These are phyloP conservation scores for Sesia bembeciformis DNA, from an alignment of 2,888 invertebrate genomes.

Conservation along the genomic window DNA sequence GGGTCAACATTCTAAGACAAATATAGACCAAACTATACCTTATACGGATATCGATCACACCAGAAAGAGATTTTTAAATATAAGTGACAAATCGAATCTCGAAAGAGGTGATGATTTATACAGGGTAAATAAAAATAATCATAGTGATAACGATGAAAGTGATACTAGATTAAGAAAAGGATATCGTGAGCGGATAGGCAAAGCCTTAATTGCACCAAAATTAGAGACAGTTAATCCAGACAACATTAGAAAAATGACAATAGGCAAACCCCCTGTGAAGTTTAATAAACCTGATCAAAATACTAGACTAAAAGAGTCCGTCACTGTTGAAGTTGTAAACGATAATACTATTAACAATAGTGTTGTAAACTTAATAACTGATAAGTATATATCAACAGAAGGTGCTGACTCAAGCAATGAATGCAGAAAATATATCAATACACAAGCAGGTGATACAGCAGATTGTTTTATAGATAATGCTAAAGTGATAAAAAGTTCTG, in stretches of 20 bases:
- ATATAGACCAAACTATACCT: too few species aligned
- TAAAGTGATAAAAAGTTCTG: too few species aligned
- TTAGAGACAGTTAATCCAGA: conserved; percentile 31
- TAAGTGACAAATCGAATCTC: neutral
- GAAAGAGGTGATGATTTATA: conserved; percentile 1
- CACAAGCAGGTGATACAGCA: too few species aligned
- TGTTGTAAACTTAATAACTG: too few species aligned
- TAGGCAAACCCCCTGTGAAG: conserved; percentile 21
- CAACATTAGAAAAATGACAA: conserved; percentile 44
- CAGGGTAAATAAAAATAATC: conserved; percentile 8
- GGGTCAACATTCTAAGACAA: too few species aligned
- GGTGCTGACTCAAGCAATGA: too few species aligned
- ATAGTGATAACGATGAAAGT: conserved; percentile 18
- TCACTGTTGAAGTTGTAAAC: too few species aligned
- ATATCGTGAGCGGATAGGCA: conserved; percentile 28
- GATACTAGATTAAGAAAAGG: conserved; percentile 31
- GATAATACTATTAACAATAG: too few species aligned
- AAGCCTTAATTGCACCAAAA: conserved; percentile 25
- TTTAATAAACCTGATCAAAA: neutral
- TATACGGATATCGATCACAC: too few species aligned
- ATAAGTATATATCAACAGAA: too few species aligned
- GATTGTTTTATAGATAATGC: too few species aligned
- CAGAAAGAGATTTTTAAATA: neutral
- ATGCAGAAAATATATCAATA: too few species aligned
- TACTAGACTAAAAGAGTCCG: neutral